Evolutionary conservation across 2,113 vertebrate genomes (phyloP).

Genomic region (Halcyon senegalensis): DNA sequence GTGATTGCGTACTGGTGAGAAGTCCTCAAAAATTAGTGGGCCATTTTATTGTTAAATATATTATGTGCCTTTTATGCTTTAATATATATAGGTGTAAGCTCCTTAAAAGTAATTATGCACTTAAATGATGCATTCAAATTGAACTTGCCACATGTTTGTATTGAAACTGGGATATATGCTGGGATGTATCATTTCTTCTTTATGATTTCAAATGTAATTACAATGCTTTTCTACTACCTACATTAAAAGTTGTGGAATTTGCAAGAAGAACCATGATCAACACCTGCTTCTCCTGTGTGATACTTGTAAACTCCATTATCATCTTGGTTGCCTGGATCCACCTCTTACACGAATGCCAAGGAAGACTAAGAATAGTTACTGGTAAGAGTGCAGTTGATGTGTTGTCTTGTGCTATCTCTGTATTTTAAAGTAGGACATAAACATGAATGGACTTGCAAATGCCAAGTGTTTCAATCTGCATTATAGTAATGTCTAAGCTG

Average conservation of each 20-base stretch:
- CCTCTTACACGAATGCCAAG: constrained; percentile 98
- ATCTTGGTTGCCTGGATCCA: constrained; percentile 96
- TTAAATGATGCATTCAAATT: not conserved
- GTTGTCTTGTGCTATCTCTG: not conserved
- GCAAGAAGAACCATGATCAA: constrained; percentile 98
- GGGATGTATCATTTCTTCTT: not conserved
- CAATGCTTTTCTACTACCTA: constrained; percentile 47
- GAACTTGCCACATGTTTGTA: not conserved
- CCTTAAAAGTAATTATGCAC: not conserved
- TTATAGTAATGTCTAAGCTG: not conserved
- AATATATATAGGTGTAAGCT: not conserved
- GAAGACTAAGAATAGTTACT: constrained; percentile 99
- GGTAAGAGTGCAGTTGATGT: constrained; percentile 78
- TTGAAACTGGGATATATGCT: not conserved
- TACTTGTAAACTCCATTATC: constrained; percentile 98
- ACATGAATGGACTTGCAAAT: not conserved
- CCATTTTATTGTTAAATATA: not conserved
- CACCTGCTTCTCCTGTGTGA: constrained; percentile 95
- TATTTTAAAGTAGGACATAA: not conserved
- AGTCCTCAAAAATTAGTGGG: not conserved
- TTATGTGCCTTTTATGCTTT: not conserved
- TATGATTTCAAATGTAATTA: constrained; percentile 17
- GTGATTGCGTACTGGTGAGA: not conserved
- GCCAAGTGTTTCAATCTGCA: not conserved
- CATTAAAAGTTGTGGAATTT: constrained; percentile 91